Percentiles rank a stretch among this genome's conserved stretches.
phyloP scores from a whole-genome alignment of 2,113 vertebrate genomes.

The Sceloporus tristichus region DNA sequence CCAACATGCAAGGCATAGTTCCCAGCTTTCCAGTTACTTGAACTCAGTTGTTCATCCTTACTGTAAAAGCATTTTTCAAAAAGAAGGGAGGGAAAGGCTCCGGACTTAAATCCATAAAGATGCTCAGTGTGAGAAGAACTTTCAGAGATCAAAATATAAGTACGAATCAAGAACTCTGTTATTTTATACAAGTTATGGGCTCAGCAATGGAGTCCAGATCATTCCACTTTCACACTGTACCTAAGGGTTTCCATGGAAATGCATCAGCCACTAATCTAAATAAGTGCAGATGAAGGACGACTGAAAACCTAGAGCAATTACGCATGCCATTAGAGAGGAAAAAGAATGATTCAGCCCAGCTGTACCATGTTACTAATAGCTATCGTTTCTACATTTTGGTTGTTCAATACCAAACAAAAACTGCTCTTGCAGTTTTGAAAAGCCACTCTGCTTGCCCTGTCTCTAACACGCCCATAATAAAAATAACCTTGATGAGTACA shows the following conservation, averaged over 20 bases:
- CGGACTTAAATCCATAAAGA: conserved; percentile 8
- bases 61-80: conserved; percentile 15
- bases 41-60: conserved; percentile 40
- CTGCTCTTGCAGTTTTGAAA: conserved; percentile 32
- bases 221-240: conserved; percentile 81
- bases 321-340: conserved; percentile 78
- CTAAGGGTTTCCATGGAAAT: conserved; percentile 92
- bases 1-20: neutral
- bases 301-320: conserved; percentile 82
- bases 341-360: conserved; percentile 77
- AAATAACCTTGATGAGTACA: conserved; percentile 58
- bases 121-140: conserved; percentile 39
- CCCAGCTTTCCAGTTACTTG: conserved; percentile 39
- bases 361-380: conserved; percentile 67
- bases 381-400: conserved; percentile 61
- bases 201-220: conserved; percentile 74
- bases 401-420: conserved; percentile 61
- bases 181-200: conserved; percentile 74
- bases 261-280: conserved; percentile 93
- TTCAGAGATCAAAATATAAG: conserved; percentile 13
- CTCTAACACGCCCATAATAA: conserved; percentile 48
- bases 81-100: conserved; percentile 20
- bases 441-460: conserved; percentile 56
- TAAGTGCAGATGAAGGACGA: conserved; percentile 87
- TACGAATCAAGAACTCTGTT: conserved; percentile 36